Evolutionary conservation across 2,797 vertebrate genomes (phyloP), one percentile per base, ranked within the genome.

Genomic region (Buceros bicornis): DNA sequence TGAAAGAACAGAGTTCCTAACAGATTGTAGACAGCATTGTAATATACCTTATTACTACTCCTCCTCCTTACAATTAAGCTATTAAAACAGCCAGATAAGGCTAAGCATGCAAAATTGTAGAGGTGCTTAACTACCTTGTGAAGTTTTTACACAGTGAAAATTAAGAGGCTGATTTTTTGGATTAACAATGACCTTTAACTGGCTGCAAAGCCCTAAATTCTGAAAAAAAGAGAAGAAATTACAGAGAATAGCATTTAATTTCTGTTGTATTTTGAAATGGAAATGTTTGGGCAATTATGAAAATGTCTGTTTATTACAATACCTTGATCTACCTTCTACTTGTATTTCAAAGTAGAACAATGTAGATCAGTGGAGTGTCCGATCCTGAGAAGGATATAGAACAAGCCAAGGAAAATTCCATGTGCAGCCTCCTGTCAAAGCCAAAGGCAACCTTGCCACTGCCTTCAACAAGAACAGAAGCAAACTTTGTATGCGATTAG

Each of bases 231-330:
- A 33, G 19, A 54, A 82, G 70, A 53, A 42, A 31, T 33, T 60
- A 54, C 5, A 87, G n/a, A 83, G n/a, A 76, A 33, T 5, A 42
- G 18, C 2, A 1, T 57, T 72, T 64, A 70, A 84, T 40, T 85
- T 31, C 47, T 83, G 16, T 16, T 48, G 17, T 16, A 90, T 70
- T 79, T 84, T 19, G 25, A 90, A 89, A 89, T 47, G 51, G 58
- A 94, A 94, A 79, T 62, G 31, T 15, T 56, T 66, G 20, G 33
- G 45, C 78, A 91, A 47, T 47, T 82, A 82, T 31, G 64, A 87
- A 89, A 77, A 67, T 43, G 62, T 58, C 31, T 77, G 5, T 56
- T 89, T 82, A 65, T 51, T 87, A 48, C 43, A 82, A 72, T 53
- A 80, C n/a, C 28, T 70, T 70, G 31, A 84, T 73, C 33, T 90